phyloP scores from a whole-genome alignment of 2,888 invertebrate genomes.

The Glaucopsyche alexis region DNA sequence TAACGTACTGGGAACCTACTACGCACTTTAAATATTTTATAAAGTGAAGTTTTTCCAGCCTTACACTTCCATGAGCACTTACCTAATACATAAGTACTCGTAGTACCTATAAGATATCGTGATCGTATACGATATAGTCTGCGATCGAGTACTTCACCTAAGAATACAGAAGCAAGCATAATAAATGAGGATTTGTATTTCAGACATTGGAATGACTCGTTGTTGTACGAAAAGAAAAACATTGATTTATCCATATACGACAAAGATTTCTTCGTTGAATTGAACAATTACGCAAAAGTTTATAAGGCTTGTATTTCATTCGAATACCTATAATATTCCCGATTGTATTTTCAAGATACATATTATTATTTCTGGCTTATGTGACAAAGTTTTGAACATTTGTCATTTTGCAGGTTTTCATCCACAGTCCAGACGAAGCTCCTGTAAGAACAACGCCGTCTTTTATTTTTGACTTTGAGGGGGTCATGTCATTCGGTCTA shows the following conservation, averaged over 20 bases:
- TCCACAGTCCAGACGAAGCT: slow-evolving; percentile 66
- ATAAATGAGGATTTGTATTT: slow-evolving; percentile 40
- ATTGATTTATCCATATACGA: slow-evolving; percentile 67
- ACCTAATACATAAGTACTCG: no score
- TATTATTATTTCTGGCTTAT: background rate
- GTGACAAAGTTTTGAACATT: background rate
- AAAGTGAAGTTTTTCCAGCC: no score
- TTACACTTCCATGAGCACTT: no score
- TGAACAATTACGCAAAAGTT: slow-evolving; percentile 58
- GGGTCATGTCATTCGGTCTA: slow-evolving; percentile 59
- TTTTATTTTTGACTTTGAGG: slow-evolving; percentile 52
- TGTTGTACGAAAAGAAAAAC: slow-evolving; percentile 53
- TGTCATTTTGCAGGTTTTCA: slow-evolving; percentile 55
- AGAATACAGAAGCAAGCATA: no score
- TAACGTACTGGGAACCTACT: no score
- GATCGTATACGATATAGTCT: no score
- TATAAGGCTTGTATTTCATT: slow-evolving; percentile 54
- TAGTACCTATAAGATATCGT: no score
- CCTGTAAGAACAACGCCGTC: slow-evolving; percentile 56
- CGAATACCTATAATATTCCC: background rate
- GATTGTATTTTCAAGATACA: background rate
- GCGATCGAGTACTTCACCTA: no score
- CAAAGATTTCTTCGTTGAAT: slow-evolving; percentile 61
- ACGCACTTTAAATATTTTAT: no score
- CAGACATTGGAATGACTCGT: slow-evolving; percentile 54